Base-by-base conservation (phyloP, 2,113 vertebrate species). In the Rhizomys pruinosus region DNA sequence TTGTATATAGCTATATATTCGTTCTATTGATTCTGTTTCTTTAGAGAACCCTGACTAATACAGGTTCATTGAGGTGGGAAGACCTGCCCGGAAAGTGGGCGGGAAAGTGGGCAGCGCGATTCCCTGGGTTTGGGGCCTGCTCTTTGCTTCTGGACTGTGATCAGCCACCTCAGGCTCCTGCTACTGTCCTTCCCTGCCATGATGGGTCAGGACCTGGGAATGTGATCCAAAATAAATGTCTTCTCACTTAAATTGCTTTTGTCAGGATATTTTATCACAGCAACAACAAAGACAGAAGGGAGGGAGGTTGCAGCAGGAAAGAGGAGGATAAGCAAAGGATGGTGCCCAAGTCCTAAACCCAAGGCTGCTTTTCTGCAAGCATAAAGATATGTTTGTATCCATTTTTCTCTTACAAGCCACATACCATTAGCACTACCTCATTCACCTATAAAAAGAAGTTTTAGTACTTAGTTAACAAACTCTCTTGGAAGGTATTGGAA, bases 401-500 rank as follows among this genome's bases (percentile, higher is more conserved):
- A n/a, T n/a, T n/a, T n/a, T n/a, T n/a, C n/a, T n/a, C n/a, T n/a
- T n/a, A n/a, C n/a, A n/a, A n/a, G n/a, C 44, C 11, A 17, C 0
- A 4, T 61, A 32, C 52, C 10, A 63, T 61, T 52, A 55, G 34
- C 47, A 63, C 2, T 5, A 32, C 32, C 71, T 4, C 1, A 47
- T 80, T 90, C 55, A 52, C 68, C 72, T 61, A 66, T 52, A 66
- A 59, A 79, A 85, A 72, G 27, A n/a, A 29, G 27, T 29, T 93
- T 32, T 19, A 64, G 2, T n/a, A 42, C 13, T 87, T 95, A 20
- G n/a, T 82, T 63, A 79, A 72, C 34, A 17, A 55, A 73, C 20
- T 72, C 47, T 57, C 57, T 15, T 7, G 44, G 34, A 44, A 89
- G 88, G 69, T 27, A 29, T 90, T 68, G 73, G 69, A 78, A 89